Conservation (phyloP, 2,888 invertebrate genomes). For the Athalia rosae region DNA sequence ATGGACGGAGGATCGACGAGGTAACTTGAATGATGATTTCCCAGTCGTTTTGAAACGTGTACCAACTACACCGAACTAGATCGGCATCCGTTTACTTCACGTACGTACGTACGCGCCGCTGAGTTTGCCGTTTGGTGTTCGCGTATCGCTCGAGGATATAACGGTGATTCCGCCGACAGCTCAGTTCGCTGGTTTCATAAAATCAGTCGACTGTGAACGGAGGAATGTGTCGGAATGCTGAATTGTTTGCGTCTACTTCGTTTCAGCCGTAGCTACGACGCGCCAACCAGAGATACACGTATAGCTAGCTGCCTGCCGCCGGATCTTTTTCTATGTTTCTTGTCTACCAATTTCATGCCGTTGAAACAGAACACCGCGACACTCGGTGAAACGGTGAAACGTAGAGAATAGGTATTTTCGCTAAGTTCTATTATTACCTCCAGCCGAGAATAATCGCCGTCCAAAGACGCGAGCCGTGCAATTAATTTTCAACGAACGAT, state of each 20-base stretch:
- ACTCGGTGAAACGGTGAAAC: conserved; percentile 37
- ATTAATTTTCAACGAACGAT: background rate
- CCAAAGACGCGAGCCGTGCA: background rate
- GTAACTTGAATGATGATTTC: conserved; percentile 27
- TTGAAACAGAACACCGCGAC: conserved; percentile 28
- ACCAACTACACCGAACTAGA: conserved; percentile 14
- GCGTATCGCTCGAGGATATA: conserved; percentile 10
- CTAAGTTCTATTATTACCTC: background rate
- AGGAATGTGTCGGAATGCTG: conserved; percentile 64
- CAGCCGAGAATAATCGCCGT: background rate
- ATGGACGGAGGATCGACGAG: conserved; percentile 1
- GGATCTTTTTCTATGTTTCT: conserved; percentile 41
- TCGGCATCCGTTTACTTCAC: conserved; percentile 30
- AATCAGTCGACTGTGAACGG: conserved; percentile 65
- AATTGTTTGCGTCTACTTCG: conserved; percentile 39
- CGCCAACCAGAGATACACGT: background rate
- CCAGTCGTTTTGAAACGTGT: background rate
- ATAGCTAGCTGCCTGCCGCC: background rate
- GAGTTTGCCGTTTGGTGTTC: background rate
- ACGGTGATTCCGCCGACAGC: conserved; percentile 31
- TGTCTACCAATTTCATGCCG: conserved; percentile 32
- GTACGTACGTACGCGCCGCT: background rate
- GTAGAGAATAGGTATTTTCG: background rate
- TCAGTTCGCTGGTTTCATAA: conserved; percentile 58
- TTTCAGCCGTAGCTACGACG: background rate